Base-by-base conservation (phyloP, 2,888 invertebrate genomes). In the Limnephilus rhombicus region DNA sequence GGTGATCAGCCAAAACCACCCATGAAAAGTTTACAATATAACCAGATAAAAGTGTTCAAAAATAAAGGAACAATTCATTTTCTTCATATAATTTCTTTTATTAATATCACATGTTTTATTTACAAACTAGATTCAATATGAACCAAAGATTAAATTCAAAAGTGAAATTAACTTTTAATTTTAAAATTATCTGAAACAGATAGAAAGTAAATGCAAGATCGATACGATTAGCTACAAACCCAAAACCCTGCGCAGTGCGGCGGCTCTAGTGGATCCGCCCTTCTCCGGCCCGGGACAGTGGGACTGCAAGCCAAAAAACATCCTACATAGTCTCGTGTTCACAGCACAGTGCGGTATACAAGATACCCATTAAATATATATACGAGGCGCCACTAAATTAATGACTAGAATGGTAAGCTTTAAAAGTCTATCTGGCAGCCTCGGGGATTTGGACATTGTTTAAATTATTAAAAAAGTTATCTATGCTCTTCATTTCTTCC, bases 391-490 rank as follows among this genome's bases (percentile, higher is more conserved):
- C 68, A 68, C 68, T 24, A 68, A 24, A 9, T 68, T 31, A 80
- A 80, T 85, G 90, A 68, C 86, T 82, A 81, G 34, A 41, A 31
- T 45, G 37, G 12, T 45, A 37, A 81, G 2, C 53, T 45, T 45
- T 53, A 11, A 29, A 68, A 90, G 18, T 31, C 45, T 90, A 91
- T 49, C 92, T 91, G 34, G 49, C 88, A n/a, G 87, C 80, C 41
- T 91, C 90, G 68, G 92, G 90, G 68, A 91, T 85, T 80, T 91
- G 82, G 7, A 97, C 96, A 95, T 95, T 96, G 94, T 96, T 97
- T 94, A 97, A 95, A 95, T 97, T 96, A 94, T 96, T 96, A 96
- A 97, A 97, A 95, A 97, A 97, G 94, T 95, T 96, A 95, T 97
- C 97, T 95, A 97, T 95, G 94, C 97, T 97, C 95, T 96, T 96